Evolutionary conservation across 2,113 vertebrate species (phyloP), one percentile per base, ranked within the genome.

Genomic region (Tupaia tana): DNA sequence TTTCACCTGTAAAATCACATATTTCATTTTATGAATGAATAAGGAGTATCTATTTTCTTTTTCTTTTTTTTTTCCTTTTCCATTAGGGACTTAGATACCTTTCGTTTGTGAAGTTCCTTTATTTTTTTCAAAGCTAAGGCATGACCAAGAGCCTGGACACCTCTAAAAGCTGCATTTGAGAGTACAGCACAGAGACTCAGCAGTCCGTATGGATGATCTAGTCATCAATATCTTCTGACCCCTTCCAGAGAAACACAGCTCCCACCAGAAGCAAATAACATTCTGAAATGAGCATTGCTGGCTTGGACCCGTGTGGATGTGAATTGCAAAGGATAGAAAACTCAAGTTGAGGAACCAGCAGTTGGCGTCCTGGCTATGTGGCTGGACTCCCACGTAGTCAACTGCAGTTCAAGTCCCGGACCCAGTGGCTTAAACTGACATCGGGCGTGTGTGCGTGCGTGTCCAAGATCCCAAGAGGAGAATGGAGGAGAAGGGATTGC

Each of bases 81-180:
- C 0, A 0, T 29, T 0, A 4, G 13, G 34, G 15, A 54, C 16
- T 11, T 20, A 11, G 52, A 58, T 43, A 63, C 22, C 11, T 54
- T 64, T 64, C 10, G 20, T 31, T 80, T 1, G 4, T 25, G 43
- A 59, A 24, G n/a, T 7, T 19, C 25, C 22, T 7, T 25, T 56
- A 29, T 66, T 56, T 86, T 86, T 24, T 34, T 66, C 81, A 66
- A 59, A 80, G 18, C 7, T 13, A 56, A 52, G 63, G 19, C n/a
- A 15, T 13, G 54, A 43, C 25, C 52, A 59, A 70, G 54, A 89
- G 31, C 54, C 0, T 0, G 9, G 9, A 85, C 16, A 1, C 56
- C 63, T 59, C 2, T 52, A 3, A 84, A 86, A 22, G 64, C 24
- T 70, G 31, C 11, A 56, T 61, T 61, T 22, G 73, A 75, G 24